Base-by-base conservation (phyloP, 2,888 invertebrate species). In the Oegoconia quadripuncta region DNA sequence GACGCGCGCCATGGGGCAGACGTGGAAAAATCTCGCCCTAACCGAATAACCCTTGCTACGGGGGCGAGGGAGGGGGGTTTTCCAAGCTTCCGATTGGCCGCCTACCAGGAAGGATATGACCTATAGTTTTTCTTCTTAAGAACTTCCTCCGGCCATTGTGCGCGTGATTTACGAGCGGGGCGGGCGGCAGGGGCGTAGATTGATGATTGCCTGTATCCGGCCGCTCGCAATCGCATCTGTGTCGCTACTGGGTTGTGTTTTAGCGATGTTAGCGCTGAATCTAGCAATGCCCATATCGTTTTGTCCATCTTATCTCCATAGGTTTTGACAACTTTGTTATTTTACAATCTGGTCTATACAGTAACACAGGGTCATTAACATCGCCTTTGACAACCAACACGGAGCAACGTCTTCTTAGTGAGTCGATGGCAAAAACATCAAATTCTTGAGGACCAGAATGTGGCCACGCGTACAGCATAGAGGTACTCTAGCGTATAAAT, bases 51-150 rank as follows among this genome's bases (percentile, higher is more conserved):
- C 75, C 76, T 74, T 73, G 56, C 51, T 50, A 54, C 52, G 51
- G 50, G 56, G 51, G 51, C 52, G 51, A 49, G 56, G 51, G 51
- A 55, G 52, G 51, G 63, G 62, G 50, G 49, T 48, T 27, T 33
- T 47, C 48, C 53, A 53, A 48, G 56, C 74, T 78, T 87, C 86
- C 86, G 86, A 87, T 87, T 87, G 86, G 86, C 78, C 76, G 75
- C 63, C 73, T 65, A 74, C 74, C 80, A 75, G 86, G 87, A 87
- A 86, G 87, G 87, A 87, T 84, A 83, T 86, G 84, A 86, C 86
- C 87, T 87, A 86, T 87, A 87, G 87, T 87, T 87, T 87, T 84
- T 87, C 86, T 87, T 84, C 86, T 84, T 84, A 86, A 86, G 87
- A 82, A 84, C 84, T 86, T 86, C 87, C 86, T 75, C 53, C 75